Base-by-base conservation (phyloP, 2,888 invertebrate species). In the Drosophila kuntzei region DNA sequence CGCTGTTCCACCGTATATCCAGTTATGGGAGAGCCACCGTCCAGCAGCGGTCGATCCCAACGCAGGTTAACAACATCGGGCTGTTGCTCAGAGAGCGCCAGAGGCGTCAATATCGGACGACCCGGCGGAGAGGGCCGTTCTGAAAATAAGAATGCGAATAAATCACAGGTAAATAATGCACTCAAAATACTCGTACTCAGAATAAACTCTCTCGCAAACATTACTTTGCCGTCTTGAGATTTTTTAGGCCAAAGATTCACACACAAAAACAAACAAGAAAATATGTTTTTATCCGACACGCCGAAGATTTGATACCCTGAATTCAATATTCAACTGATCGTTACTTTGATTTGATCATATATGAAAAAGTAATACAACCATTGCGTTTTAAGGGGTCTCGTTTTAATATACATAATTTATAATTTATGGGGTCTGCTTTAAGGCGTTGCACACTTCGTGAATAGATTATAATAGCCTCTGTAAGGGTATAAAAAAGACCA, bases 11-110 rank as follows among this genome's bases (percentile, higher is more conserved):
- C 96, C 81, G 96, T 93, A 91, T 96, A 97, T 44, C 97, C 97
- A 36, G 95, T 95, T 73, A 98, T 95, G 37, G 97, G 96, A 34
- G 97, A 95, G 37, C 98, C 98, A 36, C 98, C 98, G 93, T 98
- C 97, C 90, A 95, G 94, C 53, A 94, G 92, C 27, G 98, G 96
- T 58, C 96, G 95, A 75, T 95, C 94, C 98, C 98, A 98, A 80
- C 95, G 94, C 71, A 98, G 94, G 18, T 95, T 96, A 39, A 97
- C 95, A 27, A 96, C 95, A 91, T 97, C 96, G n/a, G 96, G 95
- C 86, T 96, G 95, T 29, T 95, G 94, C 70, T 95, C 94, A 71
- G 95, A 94, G 68, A 95, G 94, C 57, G 95, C 94, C 68, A 95
- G 94, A 60, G 96, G 95, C 72, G 96, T 94, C 69, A 98, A 94